Percentiles rank a stretch among this genome's conserved stretches.
These are phyloP conservation scores for Tenodera sinensis DNA, from an alignment of 2,888 invertebrate genomes.

Conservation along the genomic window DNA sequence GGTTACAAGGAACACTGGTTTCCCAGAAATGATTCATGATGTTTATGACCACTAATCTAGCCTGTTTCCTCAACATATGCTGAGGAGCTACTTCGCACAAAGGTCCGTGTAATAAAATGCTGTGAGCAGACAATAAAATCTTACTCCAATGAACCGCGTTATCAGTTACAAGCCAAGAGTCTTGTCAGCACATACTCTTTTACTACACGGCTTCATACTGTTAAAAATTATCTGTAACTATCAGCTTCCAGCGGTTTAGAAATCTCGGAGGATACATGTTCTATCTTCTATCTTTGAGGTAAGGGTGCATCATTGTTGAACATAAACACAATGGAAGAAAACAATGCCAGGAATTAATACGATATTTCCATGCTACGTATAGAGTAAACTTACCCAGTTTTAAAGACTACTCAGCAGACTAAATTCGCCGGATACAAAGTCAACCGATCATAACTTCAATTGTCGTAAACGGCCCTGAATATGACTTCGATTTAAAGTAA, in stretches of 20 bases:
- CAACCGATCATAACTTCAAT: too few species aligned
- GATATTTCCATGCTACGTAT: too few species aligned
- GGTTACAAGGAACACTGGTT: neutral
- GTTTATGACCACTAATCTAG: neutral
- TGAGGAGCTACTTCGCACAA: neutral
- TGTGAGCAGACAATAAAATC: neutral
- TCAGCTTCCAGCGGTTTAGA: too few species aligned
- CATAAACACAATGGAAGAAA: neutral
- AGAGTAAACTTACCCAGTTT: too few species aligned
- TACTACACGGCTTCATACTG: too few species aligned
- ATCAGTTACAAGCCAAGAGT: neutral
- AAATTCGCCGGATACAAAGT: too few species aligned
- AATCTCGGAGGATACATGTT: neutral
- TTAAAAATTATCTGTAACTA: too few species aligned
- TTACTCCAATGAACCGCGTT: neutral
- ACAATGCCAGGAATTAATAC: too few species aligned
- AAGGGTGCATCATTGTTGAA: neutral
- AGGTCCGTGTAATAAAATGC: neutral
- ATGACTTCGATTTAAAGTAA: too few species aligned
- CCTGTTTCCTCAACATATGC: neutral
- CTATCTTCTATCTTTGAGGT: neutral
- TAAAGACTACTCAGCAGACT: too few species aligned
- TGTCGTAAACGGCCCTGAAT: too few species aligned
- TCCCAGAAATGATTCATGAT: neutral
- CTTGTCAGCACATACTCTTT: neutral